Conservation (phyloP, 2,888 invertebrate genomes). For the Cenopis cana region DNA sequence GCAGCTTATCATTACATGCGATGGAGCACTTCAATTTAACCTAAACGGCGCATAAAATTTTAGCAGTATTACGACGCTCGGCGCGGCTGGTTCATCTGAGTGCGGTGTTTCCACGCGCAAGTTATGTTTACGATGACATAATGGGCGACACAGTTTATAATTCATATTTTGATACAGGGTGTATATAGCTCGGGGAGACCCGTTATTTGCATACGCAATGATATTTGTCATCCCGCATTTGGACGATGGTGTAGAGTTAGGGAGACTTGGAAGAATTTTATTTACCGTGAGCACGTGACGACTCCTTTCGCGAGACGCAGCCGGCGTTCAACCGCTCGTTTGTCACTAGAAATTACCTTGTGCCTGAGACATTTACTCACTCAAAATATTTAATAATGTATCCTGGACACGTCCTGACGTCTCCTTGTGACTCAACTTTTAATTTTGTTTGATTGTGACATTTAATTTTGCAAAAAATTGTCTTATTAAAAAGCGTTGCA, state of each 20-base stretch:
- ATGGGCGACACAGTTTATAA: conserved; percentile 50
- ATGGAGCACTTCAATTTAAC: conserved; percentile 57
- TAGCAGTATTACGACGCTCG: conserved; percentile 49
- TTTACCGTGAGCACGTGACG: conserved; percentile 73
- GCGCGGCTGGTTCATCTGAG: conserved; percentile 45
- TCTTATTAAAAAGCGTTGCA: conserved; percentile 23
- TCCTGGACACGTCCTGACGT: conserved; percentile 43
- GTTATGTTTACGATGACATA: conserved; percentile 46
- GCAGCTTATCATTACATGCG: conserved; percentile 59
- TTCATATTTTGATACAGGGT: conserved; percentile 60
- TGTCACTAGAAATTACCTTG: conserved; percentile 71
- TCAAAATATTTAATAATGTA: conserved; percentile 61
- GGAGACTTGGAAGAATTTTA: conserved; percentile 69
- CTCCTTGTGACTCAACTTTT: conserved; percentile 44
- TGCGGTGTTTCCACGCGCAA: conserved; percentile 13
- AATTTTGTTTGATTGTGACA: conserved; percentile 45
- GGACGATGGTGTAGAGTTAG: conserved; percentile 55
- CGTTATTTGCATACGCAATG: conserved; percentile 72
- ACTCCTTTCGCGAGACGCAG: conserved; percentile 60
- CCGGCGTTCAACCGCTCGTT: conserved; percentile 72
- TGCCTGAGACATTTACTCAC: conserved; percentile 59
- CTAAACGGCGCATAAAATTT: conserved; percentile 61
- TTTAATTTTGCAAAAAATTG: conserved; percentile 33
- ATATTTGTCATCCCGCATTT: conserved; percentile 70
- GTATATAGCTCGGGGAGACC: conserved; percentile 53